Base-by-base conservation (phyloP, 2,113 vertebrate genomes). In the Platycercus adscitus region DNA sequence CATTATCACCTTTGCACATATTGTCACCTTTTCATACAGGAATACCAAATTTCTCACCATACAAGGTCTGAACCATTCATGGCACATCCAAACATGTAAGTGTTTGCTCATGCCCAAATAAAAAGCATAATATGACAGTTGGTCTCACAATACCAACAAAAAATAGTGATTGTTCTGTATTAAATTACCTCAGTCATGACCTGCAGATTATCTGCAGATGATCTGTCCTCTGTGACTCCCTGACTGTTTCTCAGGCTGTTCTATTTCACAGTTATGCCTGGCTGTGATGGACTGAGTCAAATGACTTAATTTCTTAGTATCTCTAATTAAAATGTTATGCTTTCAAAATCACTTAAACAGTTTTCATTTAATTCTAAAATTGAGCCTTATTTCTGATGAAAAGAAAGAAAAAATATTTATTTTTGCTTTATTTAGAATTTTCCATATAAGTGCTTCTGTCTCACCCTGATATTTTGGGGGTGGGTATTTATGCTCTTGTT, bases 131-230 rank as follows among this genome's bases (percentile, higher is more conserved):
- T 93, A 72, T 58, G 55, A 35, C 43, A 84, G 33, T 2, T 93
- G 65, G 94, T 87, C 78, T 85, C 87, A 85, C 87, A 89, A 82
- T 56, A 29, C 61, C 52, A 89, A 75, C 39, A 82, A 92, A 95
- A 96, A 91, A 49, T 61, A 33, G 5, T 68, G 41, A 87, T 91
- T 80, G 56, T 85, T 92, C 61, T 76, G 15, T 66, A 47, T 66
- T 92, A 65, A 87, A 92, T 94, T 85, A 95, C 94, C 93, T 92
- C 70, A 91, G 84, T 56, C 81, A 79, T 88, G 89, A 94, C 91
- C 94, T 88, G 63, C n/a, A 91, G 89, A 95, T 92, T 89, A 87
- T 96, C 91, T 89, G 53, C 2, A 24, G 89, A 87, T 96, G 91
- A 95, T 89, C 84, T 63, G n/a, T 69, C 78, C 81, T 93, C 70